A percentile compares a stretch with the other conserved stretches of the same genome.
Conservation (phyloP, 2,797 vertebrate species). For the Spinus pinus region DNA sequence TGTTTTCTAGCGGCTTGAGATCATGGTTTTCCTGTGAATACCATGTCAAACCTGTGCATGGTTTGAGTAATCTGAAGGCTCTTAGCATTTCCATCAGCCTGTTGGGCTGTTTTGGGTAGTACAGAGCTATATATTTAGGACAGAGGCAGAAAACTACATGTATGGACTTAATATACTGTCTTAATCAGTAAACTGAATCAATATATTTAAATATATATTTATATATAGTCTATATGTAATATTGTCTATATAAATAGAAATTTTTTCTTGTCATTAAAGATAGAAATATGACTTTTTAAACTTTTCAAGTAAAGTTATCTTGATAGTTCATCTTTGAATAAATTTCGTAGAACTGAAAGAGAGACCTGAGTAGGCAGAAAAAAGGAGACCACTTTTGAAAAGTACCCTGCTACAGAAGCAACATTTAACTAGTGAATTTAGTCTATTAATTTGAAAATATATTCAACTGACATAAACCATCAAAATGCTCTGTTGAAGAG, state of each 20-base stretch:
- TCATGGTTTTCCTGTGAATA: background rate
- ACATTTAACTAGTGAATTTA: background rate
- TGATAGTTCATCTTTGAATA: background rate
- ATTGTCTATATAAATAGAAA: background rate
- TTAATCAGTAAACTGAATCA: background rate
- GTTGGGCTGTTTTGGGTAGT: background rate
- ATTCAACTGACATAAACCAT: background rate
- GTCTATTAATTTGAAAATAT: background rate
- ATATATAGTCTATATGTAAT: too few relatives aligned
- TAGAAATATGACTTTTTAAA: background rate
- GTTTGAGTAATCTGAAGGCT: background rate
- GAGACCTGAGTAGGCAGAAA: background rate
- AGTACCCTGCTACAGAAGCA: background rate
- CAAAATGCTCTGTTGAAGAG: background rate
- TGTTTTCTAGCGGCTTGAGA: background rate
- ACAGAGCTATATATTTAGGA: background rate
- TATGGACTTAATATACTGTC: background rate
- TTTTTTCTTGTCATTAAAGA: background rate
- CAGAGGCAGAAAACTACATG: background rate
- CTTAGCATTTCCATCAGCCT: background rate
- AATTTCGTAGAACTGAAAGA: background rate
- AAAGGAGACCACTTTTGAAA: background rate
- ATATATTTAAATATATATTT: background rate
- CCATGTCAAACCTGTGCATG: background rate
- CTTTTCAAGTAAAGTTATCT: background rate